A percentile compares a stretch with the other conserved stretches of the same genome.
Evolutionary conservation across 2,888 invertebrate species (phyloP).

Genomic region (Mayetiola destructor): DNA sequence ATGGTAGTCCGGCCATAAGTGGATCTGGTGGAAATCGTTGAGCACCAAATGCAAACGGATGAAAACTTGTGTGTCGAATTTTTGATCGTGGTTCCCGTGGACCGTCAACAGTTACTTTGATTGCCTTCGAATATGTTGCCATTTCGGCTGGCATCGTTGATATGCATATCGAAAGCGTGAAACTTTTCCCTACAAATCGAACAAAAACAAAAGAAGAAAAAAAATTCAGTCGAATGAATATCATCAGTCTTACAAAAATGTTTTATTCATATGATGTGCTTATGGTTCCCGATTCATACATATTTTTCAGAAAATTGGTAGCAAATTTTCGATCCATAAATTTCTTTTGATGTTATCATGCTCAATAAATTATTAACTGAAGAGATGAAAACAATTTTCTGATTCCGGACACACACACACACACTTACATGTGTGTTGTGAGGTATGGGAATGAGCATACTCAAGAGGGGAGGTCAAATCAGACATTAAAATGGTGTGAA

Average conservation of each 20-base stretch:
- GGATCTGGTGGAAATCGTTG: conserved; percentile 70
- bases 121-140: conserved; percentile 92
- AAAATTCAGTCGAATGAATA: background rate
- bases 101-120: conserved; percentile 98
- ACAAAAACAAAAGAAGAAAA: conserved; percentile 15
- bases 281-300: background rate
- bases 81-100: conserved; percentile 94
- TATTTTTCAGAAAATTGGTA: background rate
- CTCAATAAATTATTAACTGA: conserved; percentile 6
- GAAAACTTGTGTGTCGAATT: conserved; percentile 75
- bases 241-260: background rate
- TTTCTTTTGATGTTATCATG: conserved; percentile 1
- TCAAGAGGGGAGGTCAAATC: background rate
- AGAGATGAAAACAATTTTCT: background rate
- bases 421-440: no score
- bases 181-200: conserved; percentile 82
- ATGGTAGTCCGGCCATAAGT: conserved; percentile 59
- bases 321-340: conserved; percentile 14
- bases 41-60: conserved; percentile 79
- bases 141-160: conserved; percentile 89
- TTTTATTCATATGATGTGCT: background rate
- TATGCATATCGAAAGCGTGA: conserved; percentile 89
- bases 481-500: background rate
- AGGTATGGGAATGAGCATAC: no score
- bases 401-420: conserved; percentile 3